phyloP scores from a whole-genome alignment of 1,140 invertebrate species.

The Sminthurinus signatus region DNA sequence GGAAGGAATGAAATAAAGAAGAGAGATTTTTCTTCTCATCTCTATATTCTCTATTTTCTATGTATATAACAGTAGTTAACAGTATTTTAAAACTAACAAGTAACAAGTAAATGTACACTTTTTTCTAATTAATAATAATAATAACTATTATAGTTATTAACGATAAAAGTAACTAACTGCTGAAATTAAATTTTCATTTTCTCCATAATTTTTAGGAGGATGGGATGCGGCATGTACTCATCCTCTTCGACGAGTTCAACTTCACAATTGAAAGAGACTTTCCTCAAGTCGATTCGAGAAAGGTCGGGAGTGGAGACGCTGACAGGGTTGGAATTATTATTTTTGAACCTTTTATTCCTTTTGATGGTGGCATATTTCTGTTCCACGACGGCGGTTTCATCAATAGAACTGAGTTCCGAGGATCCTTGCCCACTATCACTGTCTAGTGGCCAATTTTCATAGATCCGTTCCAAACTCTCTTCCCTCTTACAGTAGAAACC shows the following conservation, averaged over 20 bases:
- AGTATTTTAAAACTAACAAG: too few relatives aligned
- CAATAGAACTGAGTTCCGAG: constrained; percentile 19
- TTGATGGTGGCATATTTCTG: constrained; percentile 25
- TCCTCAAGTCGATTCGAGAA: constrained; percentile 17
- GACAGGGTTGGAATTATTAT: not conserved
- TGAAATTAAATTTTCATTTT: constrained; percentile 26
- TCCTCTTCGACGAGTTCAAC: constrained; percentile 36
- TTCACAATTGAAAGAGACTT: constrained; percentile 40
- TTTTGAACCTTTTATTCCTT: constrained; percentile 8
- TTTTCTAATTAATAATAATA: too few relatives aligned
- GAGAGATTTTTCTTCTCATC: too few relatives aligned
- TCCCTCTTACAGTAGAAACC: constrained; percentile 13
- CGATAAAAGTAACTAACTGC: too few relatives aligned
- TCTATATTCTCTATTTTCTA: too few relatives aligned
- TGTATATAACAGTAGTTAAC: too few relatives aligned
- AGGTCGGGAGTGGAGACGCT: constrained; percentile 4
- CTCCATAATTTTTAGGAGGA: constrained; percentile 31
- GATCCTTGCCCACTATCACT: constrained; percentile 36
- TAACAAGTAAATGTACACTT: too few relatives aligned
- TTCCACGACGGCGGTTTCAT: not conserved
- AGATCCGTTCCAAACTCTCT: constrained; percentile 25
- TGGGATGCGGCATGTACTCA: constrained; percentile 40
- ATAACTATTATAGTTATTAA: too few relatives aligned
- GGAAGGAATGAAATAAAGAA: too few relatives aligned
- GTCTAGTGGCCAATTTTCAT: constrained; percentile 40